A percentile compares a stretch with the other conserved stretches of the same genome.
phyloP scores from a whole-genome alignment of 2,113 vertebrate species.

The Sitta europaea region DNA sequence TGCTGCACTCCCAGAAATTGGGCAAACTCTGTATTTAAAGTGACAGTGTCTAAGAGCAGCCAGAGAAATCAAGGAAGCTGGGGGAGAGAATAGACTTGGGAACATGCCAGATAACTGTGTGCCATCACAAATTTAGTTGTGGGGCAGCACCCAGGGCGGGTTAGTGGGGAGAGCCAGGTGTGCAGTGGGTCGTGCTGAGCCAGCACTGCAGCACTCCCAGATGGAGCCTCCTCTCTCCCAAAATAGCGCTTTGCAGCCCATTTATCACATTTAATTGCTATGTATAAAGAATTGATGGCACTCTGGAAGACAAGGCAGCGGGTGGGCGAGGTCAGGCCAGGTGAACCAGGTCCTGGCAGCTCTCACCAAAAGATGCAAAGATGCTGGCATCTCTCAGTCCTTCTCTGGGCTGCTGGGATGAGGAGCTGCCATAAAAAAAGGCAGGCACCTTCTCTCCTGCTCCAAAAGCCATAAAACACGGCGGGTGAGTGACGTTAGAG shows the following conservation, averaged over 20 bases:
- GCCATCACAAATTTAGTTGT: background rate
- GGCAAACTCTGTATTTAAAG: background rate
- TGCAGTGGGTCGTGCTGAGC: background rate
- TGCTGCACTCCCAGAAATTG: fast-evolving
- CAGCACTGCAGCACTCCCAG: background rate
- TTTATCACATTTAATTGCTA: background rate
- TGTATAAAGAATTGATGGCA: background rate
- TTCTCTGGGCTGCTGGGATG: fast-evolving
- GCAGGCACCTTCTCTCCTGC: background rate
- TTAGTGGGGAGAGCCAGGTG: background rate
- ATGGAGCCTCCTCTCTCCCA: background rate
- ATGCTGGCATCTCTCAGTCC: background rate
- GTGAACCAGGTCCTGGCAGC: background rate
- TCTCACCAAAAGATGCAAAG: background rate
- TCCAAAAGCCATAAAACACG: background rate
- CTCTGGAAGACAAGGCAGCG: background rate
- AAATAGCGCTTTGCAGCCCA: background rate
- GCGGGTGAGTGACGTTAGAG: fast-evolving
- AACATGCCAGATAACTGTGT: background rate
- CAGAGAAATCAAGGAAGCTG: background rate
- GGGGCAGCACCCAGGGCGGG: background rate
- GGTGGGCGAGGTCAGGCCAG: background rate
- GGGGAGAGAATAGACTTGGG: background rate
- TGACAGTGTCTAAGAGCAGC: background rate
- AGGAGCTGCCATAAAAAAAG: background rate